Percentiles rank a stretch among this genome's conserved stretches.
Conservation (phyloP, 2,113 vertebrate species). For the Mustela lutreola region DNA sequence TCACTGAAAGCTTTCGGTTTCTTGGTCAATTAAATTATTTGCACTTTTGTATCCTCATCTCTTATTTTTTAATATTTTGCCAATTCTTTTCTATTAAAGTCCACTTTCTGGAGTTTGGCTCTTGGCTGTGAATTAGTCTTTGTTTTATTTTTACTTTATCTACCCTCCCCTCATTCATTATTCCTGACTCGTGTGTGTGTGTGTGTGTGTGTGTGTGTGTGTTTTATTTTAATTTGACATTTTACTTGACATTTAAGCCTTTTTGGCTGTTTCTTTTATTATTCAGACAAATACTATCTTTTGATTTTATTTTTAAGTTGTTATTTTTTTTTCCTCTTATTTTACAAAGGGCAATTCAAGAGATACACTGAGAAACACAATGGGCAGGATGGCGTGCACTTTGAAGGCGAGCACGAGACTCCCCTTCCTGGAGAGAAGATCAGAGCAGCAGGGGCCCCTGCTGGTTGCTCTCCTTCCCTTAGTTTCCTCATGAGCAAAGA, state of each 20-base stretch:
- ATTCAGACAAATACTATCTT: background rate
- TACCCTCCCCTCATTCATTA: background rate
- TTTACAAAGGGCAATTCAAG: background rate
- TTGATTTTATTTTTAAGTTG: background rate
- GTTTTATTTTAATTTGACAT: background rate
- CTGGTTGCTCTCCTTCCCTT: background rate
- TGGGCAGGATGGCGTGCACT: rapidly evolving
- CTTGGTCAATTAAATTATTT: background rate
- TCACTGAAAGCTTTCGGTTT: background rate
- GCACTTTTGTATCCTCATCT: background rate
- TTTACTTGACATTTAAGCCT: background rate
- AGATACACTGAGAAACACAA: background rate
- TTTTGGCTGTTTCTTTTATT: background rate
- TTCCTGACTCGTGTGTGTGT: background rate
- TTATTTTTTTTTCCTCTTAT: background rate
- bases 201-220: background rate
- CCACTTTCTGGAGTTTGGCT: background rate
- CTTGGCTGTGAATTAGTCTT: background rate
- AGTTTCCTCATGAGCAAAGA: background rate
- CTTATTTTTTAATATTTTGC: background rate
- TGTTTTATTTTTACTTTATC: background rate
- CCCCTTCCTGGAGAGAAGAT: background rate
- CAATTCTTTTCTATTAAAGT: background rate
- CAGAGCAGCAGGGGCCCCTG: rapidly evolving
- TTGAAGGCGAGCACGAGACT: rapidly evolving